Conservation (phyloP, 2,113 vertebrate genomes). For the Gasterosteus nipponicus region DNA sequence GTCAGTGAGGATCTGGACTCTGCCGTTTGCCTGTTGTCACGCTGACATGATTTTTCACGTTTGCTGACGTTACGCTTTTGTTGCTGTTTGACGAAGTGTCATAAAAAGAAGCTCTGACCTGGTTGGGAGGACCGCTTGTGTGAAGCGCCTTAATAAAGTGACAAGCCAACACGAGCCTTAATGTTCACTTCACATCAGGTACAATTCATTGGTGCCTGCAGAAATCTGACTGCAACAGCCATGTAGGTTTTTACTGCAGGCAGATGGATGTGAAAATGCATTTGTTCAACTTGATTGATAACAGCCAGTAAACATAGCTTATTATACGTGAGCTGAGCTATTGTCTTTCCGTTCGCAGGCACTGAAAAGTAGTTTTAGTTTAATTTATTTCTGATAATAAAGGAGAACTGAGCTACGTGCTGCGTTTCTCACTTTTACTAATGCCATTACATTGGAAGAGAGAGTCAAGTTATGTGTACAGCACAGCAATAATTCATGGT, state of each 20-base stretch:
- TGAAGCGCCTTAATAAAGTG: conserved; percentile 17
- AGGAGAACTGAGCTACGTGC: neutral
- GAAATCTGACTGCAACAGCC: neutral
- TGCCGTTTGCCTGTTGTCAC: conserved; percentile 1
- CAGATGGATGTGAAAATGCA: conserved; percentile 14
- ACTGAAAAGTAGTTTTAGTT: conserved; percentile 11
- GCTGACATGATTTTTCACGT: conserved; percentile 32
- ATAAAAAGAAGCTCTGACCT: conserved; percentile 32
- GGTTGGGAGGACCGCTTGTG: conserved; percentile 53
- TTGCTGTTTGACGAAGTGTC: conserved; percentile 42
- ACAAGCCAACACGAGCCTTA: neutral
- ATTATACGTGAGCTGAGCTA: conserved; percentile 6
- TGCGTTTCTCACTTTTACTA: conserved; percentile 35
- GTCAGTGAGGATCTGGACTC: conserved; percentile 15
- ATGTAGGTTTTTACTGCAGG: neutral
- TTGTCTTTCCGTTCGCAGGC: neutral
- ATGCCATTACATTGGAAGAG: conserved; percentile 16
- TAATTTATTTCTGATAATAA: conserved; percentile 30
- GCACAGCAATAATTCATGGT: conserved; percentile 8
- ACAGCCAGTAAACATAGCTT: conserved; percentile 9
- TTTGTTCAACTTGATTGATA: conserved; percentile 29
- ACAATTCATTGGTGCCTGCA: neutral
- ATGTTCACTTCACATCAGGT: neutral
- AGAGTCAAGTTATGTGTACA: neutral
- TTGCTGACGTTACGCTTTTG: conserved; percentile 31